Evolutionary conservation across 2,888 invertebrate genomes (phyloP).

Genomic region (Zhengitettix transpicula): DNA sequence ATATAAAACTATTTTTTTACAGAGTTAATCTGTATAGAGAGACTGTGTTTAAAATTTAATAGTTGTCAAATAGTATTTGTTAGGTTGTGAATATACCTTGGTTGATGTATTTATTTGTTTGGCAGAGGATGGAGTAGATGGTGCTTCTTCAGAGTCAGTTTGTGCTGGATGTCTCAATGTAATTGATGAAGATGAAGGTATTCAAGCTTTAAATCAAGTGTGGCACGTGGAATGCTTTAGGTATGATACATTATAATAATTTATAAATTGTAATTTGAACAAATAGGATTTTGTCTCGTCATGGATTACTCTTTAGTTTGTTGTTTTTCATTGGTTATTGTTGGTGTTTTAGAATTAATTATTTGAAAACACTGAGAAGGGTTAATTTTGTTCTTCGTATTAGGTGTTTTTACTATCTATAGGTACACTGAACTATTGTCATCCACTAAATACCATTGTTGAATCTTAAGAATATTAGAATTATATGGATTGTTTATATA

Average conservation of each 20-base stretch:
- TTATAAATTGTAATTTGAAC: too few relatives aligned
- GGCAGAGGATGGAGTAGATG: slow-evolving; percentile 4
- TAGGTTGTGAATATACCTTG: background rate
- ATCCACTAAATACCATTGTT: too few relatives aligned
- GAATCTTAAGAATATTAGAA: too few relatives aligned
- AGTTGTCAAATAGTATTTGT: background rate
- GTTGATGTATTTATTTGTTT: background rate
- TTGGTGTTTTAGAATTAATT: too few relatives aligned
- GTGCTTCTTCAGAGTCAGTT: slow-evolving; percentile 12
- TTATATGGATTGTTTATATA: too few relatives aligned
- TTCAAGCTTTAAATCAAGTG: slow-evolving; percentile 65
- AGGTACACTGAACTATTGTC: too few relatives aligned
- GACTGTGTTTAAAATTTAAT: background rate
- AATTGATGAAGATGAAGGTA: slow-evolving; percentile 58
- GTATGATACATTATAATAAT: slow-evolving; percentile 26
- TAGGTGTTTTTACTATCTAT: too few relatives aligned
- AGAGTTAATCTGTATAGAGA: background rate
- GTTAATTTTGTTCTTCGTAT: too few relatives aligned
- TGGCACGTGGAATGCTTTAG: slow-evolving; percentile 84
- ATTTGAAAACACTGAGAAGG: too few relatives aligned
- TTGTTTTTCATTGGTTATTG: too few relatives aligned
- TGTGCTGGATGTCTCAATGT: slow-evolving; percentile 63
- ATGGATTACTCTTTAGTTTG: too few relatives aligned
- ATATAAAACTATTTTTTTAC: background rate
- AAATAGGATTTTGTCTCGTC: too few relatives aligned